phyloP scores from a whole-genome alignment of 2,113 vertebrate species.

The Dipodomys spectabilis region DNA sequence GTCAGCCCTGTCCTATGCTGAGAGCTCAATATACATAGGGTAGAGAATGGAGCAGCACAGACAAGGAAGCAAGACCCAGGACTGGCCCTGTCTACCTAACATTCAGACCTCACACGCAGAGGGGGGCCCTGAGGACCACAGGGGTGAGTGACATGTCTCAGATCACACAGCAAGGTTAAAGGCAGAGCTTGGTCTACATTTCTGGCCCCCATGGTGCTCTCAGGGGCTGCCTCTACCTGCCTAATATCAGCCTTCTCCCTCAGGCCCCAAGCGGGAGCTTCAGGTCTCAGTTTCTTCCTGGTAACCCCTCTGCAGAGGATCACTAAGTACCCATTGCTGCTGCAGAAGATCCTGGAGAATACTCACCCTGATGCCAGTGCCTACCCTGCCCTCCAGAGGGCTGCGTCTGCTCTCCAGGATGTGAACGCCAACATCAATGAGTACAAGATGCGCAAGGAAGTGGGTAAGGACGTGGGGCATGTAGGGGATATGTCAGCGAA shows the following conservation, averaged over 20 bases:
- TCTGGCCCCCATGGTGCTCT: neutral
- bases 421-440: conserved; percentile 96
- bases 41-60: neutral
- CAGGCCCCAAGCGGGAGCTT: conserved; percentile 92
- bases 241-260: conserved; percentile 65
- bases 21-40: neutral
- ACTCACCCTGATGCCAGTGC: conserved; percentile 84
- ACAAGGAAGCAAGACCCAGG: neutral
- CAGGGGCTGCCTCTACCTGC: neutral
- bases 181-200: neutral
- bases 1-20: neutral
- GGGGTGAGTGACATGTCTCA: neutral
- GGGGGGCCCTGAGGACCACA: neutral
- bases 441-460: conserved; percentile 96
- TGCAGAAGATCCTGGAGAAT: conserved; percentile 96
- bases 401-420: conserved; percentile 88
- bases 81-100: neutral
- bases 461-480: conserved; percentile 89
- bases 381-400: conserved; percentile 87
- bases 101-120: neutral
- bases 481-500: fast-evolving
- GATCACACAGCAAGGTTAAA: neutral
- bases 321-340: conserved; percentile 94
- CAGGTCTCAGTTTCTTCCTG: conserved; percentile 95
- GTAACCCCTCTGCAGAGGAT: conserved; percentile 96